Conservation (phyloP, 2,888 invertebrate genomes). For the Laspeyria flexula region DNA sequence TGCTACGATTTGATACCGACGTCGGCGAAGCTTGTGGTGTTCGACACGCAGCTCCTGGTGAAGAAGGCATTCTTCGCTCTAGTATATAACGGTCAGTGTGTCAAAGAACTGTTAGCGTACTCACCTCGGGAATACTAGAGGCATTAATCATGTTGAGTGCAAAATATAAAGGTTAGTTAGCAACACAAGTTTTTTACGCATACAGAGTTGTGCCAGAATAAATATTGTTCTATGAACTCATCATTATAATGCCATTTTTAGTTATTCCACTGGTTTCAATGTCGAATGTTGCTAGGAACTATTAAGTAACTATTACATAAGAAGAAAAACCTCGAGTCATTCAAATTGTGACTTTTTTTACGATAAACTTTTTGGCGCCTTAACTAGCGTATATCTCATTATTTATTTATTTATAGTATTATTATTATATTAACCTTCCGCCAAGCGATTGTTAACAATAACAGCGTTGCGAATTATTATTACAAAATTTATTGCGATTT, state of each 20-base stretch:
- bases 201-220: not conserved
- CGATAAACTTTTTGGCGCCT: not conserved
- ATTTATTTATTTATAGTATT: slow-evolving; percentile 2
- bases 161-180: slow-evolving; percentile 15
- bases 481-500: slow-evolving; percentile 2
- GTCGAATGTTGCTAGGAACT: not conserved
- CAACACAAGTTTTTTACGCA: not conserved
- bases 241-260: slow-evolving; percentile 19
- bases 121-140: slow-evolving; percentile 10
- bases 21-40: slow-evolving; percentile 99
- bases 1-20: slow-evolving; percentile 99
- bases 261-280: slow-evolving; percentile 15
- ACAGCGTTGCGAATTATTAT: slow-evolving; percentile 25
- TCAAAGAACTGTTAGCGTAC: slow-evolving; percentile 20
- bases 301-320: too few relatives aligned
- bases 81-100: slow-evolving; percentile 95
- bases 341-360: too few relatives aligned
- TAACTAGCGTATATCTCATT: not conserved
- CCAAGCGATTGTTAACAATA: slow-evolving; percentile 26
- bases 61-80: slow-evolving; percentile 99
- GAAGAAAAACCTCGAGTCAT: not conserved
- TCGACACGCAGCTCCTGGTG: slow-evolving; percentile 98
- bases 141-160: slow-evolving; percentile 23
- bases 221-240: slow-evolving; percentile 5
- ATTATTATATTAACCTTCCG: not conserved